A percentile compares a stretch with the other conserved stretches of the same genome.
These are phyloP conservation scores for Branchellion lobata DNA, from an alignment of 2,888 invertebrate genomes.

Conservation along the genomic window DNA sequence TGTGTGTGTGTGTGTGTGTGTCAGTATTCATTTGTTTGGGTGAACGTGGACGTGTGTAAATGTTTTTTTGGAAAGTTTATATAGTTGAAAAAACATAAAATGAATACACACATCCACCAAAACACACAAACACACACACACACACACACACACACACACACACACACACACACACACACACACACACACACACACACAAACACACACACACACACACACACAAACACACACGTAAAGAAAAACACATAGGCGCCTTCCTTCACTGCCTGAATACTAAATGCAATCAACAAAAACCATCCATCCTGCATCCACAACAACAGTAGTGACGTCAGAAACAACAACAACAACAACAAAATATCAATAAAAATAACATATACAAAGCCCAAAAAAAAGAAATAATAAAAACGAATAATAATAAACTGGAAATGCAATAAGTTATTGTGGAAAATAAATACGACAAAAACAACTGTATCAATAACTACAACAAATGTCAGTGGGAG, in stretches of 20 bases:
- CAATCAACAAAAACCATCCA: background rate
- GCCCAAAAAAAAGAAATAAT: background rate
- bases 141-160: constrained; percentile 21
- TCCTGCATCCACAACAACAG: background rate
- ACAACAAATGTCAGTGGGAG: too few relatives aligned
- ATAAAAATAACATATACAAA: background rate
- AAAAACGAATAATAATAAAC: constrained; percentile 5
- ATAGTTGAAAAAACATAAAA: too few relatives aligned
- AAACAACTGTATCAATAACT: background rate
- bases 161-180: constrained; percentile 27
- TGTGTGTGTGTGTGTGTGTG: too few relatives aligned
- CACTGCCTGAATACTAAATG: constrained; percentile 13
- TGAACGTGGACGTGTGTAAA: too few relatives aligned
- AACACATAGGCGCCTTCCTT: background rate
- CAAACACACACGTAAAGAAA: constrained; percentile 5
- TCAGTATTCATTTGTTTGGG: too few relatives aligned
- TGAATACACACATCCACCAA: background rate
- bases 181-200: constrained; percentile 17
- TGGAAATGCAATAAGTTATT: background rate
- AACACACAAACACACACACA: constrained; percentile 14
- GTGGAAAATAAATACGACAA: background rate
- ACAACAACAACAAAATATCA: background rate
- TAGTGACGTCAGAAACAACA: background rate
- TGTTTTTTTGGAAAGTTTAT: too few relatives aligned
- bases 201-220: constrained; percentile 18